Conservation (phyloP, 2,113 vertebrate genomes). For the Nettapus auritus region DNA sequence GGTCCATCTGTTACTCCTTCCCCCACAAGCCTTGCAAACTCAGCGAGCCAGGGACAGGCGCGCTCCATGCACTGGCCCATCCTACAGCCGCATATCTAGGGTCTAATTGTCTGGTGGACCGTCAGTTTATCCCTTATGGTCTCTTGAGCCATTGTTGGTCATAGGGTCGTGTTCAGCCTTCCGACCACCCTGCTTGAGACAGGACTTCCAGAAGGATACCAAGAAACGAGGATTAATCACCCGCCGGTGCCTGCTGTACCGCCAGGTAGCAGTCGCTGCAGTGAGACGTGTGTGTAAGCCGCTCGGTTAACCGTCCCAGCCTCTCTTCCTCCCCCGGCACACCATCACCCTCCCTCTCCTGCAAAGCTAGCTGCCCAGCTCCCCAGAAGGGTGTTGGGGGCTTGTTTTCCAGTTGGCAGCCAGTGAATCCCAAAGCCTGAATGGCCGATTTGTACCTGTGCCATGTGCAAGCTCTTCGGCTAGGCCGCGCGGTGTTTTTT, state of each 20-base stretch:
- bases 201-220: neutral
- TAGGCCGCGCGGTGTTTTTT: neutral
- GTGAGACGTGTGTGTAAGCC: neutral
- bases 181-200: neutral
- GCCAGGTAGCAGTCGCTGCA: neutral
- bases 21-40: slow-evolving; percentile 29
- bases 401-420: neutral
- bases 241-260: neutral
- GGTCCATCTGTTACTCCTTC: slow-evolving; percentile 39
- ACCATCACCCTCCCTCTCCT: neutral
- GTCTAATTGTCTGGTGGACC: neutral
- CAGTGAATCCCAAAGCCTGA: neutral
- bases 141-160: neutral
- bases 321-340: neutral
- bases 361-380: neutral
- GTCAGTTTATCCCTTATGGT: neutral
- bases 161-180: neutral
- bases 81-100: neutral
- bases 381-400: neutral
- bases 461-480: neutral
- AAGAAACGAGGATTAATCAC: slow-evolving; percentile 29
- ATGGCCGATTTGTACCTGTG: neutral
- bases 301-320: neutral
- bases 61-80: slow-evolving; percentile 11
- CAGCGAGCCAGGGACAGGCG: neutral